Evolutionary conservation across 2,888 invertebrate species (phyloP).

Genomic region (Prionchulus punctatus): DNA sequence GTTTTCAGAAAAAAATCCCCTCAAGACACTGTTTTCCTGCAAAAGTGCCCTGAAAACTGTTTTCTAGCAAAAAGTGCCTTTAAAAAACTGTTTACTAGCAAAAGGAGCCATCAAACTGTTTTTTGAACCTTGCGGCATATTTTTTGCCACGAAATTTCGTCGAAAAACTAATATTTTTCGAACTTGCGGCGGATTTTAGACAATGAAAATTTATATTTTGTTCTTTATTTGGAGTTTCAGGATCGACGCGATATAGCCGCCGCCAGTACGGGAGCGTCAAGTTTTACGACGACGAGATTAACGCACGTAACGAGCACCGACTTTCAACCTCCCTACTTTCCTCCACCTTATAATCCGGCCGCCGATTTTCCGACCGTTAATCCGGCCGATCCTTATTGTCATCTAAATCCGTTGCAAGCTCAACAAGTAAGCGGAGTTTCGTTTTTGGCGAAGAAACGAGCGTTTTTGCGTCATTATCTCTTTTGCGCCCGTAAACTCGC

Average conservation of each 20-base stretch:
- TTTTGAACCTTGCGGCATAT: neutral
- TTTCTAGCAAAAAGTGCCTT: no score
- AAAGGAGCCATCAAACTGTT: no score
- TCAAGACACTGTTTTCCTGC: no score
- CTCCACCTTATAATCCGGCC: conserved; percentile 2
- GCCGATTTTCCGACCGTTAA: conserved; percentile 1
- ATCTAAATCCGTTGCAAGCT: conserved; percentile 9
- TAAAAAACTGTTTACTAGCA: no score
- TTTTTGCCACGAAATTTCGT: neutral
- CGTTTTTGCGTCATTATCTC: no score
- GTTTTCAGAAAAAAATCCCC: no score
- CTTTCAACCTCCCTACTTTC: conserved; percentile 10
- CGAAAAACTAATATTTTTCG: no score
- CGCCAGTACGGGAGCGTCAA: neutral
- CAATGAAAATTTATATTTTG: neutral
- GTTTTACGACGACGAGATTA: neutral
- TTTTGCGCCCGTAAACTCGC: no score
- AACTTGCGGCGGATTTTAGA: no score
- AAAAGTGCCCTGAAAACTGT: no score
- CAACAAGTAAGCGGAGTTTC: conserved; percentile 11
- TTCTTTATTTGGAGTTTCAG: conserved; percentile 4
- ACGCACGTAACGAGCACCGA: neutral
- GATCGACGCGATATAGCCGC: conserved; percentile 5
- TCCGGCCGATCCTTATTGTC: conserved; percentile 8
- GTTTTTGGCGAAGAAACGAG: no score